Evolutionary conservation across 2,113 vertebrate genomes (phyloP).

Genomic region (Lophius piscatorius): DNA sequence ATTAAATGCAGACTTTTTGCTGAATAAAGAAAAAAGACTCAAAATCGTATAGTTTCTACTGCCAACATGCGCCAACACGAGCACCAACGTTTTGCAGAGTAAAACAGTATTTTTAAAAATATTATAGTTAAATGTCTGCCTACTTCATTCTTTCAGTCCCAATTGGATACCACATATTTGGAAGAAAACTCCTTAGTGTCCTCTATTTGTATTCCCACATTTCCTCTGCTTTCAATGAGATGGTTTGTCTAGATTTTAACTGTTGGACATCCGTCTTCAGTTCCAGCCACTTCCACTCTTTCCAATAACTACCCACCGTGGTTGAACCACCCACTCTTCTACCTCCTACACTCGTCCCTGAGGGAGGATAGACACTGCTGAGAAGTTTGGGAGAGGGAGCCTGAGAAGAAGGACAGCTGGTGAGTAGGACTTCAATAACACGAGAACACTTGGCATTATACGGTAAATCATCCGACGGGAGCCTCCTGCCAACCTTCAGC

Average conservation of each 20-base stretch:
- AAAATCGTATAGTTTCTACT: conserved; percentile 24
- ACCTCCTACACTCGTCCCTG: conserved; percentile 62
- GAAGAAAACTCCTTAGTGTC: conserved; percentile 19
- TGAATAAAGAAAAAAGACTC: conserved; percentile 16
- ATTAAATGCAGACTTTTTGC: neutral
- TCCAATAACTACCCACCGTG: conserved; percentile 56
- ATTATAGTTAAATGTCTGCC: conserved; percentile 13
- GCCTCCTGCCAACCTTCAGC: conserved; percentile 45
- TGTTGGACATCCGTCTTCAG: conserved; percentile 46
- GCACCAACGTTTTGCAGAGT: conserved; percentile 17
- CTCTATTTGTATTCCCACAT: conserved; percentile 42
- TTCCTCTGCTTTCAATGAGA: conserved; percentile 34
- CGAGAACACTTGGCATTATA: conserved; percentile 69
- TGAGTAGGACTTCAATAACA: conserved; percentile 76
- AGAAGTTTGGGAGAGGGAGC: conserved; percentile 64
- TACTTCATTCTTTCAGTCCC: conserved; percentile 15
- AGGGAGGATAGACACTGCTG: conserved; percentile 55
- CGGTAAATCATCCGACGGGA: conserved; percentile 48
- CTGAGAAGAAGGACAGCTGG: conserved; percentile 75
- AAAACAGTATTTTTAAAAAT: neutral
- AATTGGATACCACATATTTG: conserved; percentile 33
- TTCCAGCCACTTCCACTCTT: conserved; percentile 54
- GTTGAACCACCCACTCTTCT: conserved; percentile 66
- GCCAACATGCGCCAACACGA: conserved; percentile 15
- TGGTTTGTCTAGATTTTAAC: conserved; percentile 37